Evolutionary conservation across 2,888 invertebrate genomes (phyloP).

Genomic region (Hydraecia micacea): DNA sequence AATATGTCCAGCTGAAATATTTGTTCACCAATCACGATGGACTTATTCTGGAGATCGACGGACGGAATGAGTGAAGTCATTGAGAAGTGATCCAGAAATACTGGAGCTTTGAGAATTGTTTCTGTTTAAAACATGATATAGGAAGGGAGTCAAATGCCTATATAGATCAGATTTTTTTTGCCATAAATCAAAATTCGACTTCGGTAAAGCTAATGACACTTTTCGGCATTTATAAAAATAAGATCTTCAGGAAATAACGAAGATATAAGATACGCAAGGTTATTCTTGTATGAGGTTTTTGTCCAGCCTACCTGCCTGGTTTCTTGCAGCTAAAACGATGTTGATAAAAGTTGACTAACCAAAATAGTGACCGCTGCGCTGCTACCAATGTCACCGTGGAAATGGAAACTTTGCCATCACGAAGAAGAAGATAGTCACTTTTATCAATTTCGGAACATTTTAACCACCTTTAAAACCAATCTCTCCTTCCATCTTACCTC

Average conservation of each 20-base stretch:
- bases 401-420: not conserved
- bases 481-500: not conserved
- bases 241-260: not conserved
- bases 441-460: not conserved
- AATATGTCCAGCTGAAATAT: conserved; percentile 66
- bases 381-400: not conserved
- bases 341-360: not conserved
- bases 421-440: not conserved
- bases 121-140: not conserved
- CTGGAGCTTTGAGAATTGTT: not conserved
- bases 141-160: too few relatives aligned
- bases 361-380: too few relatives aligned
- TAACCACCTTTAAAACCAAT: not conserved
- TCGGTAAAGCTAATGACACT: not conserved
- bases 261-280: not conserved
- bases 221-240: not conserved
- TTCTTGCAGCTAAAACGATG: not conserved
- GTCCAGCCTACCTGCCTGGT: not conserved
- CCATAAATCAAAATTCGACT: not conserved
- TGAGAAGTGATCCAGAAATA: not conserved
- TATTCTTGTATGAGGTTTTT: not conserved
- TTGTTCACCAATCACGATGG: conserved; percentile 56
- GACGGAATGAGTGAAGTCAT: not conserved
- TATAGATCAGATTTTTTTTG: too few relatives aligned
- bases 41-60: conserved; percentile 53